A percentile compares a stretch with the other conserved stretches of the same genome.
phyloP scores from a whole-genome alignment of 2,888 invertebrate species.

The Hetaerina titia region DNA sequence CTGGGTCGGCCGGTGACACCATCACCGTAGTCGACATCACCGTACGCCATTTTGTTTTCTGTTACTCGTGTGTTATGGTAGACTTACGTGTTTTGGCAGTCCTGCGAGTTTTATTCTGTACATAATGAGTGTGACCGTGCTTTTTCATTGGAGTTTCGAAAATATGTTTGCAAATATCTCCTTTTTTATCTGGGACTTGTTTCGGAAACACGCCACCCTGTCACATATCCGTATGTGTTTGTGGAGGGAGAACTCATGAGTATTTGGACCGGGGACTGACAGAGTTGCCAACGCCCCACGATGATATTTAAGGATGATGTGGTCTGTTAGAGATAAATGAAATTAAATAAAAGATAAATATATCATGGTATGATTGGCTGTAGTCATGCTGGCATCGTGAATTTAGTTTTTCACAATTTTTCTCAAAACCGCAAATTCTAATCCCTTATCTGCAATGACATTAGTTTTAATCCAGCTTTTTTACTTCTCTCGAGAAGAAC shows the following conservation, averaged over 20 bases:
- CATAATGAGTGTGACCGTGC: not conserved
- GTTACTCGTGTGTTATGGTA: constrained; percentile 13
- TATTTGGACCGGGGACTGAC: not conserved
- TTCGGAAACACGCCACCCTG: constrained; percentile 21
- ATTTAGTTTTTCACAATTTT: no score
- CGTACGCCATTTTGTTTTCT: constrained; percentile 49
- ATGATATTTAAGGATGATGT: not conserved
- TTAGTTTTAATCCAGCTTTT: no score
- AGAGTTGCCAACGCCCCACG: not conserved
- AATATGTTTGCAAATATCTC: not conserved
- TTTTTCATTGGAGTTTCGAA: not conserved
- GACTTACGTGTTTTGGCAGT: not conserved
- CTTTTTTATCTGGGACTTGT: constrained; percentile 2
- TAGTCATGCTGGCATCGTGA: not conserved
- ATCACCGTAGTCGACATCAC: not conserved
- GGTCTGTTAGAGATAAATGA: not conserved
- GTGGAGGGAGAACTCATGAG: not conserved
- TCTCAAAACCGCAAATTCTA: no score
- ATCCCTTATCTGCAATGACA: no score
- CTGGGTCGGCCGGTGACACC: constrained; percentile 52
- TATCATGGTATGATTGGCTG: not conserved
- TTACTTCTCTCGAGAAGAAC: no score
- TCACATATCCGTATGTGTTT: not conserved
- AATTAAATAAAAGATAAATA: not conserved
- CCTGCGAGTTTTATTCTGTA: not conserved